phyloP scores from a whole-genome alignment of 2,113 vertebrate species.

The Mirounga angustirostris region DNA sequence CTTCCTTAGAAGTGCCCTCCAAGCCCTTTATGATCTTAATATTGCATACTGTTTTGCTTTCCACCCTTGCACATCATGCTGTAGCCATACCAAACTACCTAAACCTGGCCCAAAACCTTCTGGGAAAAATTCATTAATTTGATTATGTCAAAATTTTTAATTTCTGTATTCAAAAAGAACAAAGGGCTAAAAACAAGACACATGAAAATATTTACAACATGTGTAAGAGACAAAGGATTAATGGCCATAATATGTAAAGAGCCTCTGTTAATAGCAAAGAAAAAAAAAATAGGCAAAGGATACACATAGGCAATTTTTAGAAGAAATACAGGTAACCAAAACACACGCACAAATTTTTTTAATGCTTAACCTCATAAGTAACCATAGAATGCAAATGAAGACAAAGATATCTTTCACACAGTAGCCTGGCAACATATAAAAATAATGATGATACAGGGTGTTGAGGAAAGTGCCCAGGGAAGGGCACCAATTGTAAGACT shows the following conservation, averaged over 20 bases:
- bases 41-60: background rate
- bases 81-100: background rate
- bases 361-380: background rate
- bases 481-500: background rate
- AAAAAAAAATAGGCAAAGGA: background rate
- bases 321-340: background rate
- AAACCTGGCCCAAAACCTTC: background rate
- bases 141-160: background rate
- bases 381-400: background rate
- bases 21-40: constrained; percentile 7
- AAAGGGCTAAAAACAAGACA: background rate
- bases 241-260: constrained; percentile 1
- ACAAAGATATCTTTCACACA: background rate
- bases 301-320: background rate
- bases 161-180: background rate
- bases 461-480: background rate
- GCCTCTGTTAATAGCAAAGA: background rate
- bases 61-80: background rate
- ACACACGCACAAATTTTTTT: background rate
- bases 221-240: background rate
- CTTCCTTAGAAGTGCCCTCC: background rate
- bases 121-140: background rate
- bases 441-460: background rate
- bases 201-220: background rate
- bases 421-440: background rate